Evolutionary conservation across 2,113 vertebrate genomes (phyloP).

Genomic region (Ailuropoda melanoleuca): DNA sequence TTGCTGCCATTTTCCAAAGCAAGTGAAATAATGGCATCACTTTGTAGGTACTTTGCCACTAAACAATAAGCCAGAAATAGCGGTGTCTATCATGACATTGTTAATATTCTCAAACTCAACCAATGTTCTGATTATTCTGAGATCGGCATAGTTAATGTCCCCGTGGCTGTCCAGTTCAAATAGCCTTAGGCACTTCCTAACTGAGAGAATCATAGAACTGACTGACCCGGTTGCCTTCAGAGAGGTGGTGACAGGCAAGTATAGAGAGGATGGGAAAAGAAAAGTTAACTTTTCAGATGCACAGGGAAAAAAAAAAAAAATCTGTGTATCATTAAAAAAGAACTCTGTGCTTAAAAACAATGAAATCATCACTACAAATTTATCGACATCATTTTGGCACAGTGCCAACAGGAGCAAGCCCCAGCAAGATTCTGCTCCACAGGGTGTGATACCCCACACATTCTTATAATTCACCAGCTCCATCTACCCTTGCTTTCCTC

Average conservation of each 20-base stretch:
- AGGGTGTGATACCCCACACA: rapidly evolving
- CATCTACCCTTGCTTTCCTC: not conserved
- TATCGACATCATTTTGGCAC: not conserved
- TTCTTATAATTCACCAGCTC: not conserved
- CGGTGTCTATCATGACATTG: not conserved
- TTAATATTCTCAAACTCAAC: not conserved
- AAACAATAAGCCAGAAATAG: not conserved
- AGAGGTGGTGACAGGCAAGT: not conserved
- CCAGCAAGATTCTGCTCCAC: not conserved
- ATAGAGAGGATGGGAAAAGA: not conserved
- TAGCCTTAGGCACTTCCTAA: not conserved
- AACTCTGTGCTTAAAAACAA: not conserved
- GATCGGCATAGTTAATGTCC: not conserved
- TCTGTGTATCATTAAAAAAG: not conserved
- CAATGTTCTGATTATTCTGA: not conserved
- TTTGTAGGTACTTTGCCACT: not conserved
- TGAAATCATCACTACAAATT: not conserved
- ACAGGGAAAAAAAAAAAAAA: not conserved
- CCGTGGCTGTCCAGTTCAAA: not conserved
- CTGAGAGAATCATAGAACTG: not conserved
- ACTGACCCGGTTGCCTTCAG: not conserved
- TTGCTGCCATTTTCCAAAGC: not conserved
- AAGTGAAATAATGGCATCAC: not conserved
- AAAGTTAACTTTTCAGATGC: not conserved
- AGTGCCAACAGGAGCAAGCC: not conserved